These are phyloP conservation scores for Brachionichthys hirsutus DNA, from an alignment of 2,113 vertebrate species.

Conservation along the genomic window DNA sequence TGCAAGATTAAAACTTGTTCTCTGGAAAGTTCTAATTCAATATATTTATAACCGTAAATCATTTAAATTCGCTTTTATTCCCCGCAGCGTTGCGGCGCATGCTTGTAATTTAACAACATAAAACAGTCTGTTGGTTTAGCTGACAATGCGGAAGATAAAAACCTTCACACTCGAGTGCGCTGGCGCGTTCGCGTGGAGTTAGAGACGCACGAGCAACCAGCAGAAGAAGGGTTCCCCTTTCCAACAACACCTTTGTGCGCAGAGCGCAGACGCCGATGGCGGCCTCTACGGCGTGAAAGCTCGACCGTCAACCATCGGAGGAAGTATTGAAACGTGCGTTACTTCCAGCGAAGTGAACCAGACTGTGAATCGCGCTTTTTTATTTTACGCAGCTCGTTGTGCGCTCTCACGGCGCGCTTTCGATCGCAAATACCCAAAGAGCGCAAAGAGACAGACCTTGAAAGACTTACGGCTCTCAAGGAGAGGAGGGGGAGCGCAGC, in stretches of 20 bases:
- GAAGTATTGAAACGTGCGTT: slow-evolving; percentile 5
- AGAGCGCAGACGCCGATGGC: background rate
- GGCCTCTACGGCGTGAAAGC: background rate
- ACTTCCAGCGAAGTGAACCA: slow-evolving; percentile 52
- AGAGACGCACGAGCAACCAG: no score
- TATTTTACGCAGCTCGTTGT: slow-evolving; percentile 1
- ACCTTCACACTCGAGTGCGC: slow-evolving; percentile 11
- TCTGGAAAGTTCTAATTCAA: no score
- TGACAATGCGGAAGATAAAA: slow-evolving; percentile 68
- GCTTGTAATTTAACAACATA: no score
- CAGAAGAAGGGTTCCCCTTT: slow-evolving; percentile 65
- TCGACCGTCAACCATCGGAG: background rate
- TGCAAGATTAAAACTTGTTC: no score
- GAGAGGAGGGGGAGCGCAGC: slow-evolving; percentile 67
- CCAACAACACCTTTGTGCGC: background rate
- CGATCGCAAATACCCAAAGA: slow-evolving; percentile 71
- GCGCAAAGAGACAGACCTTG: slow-evolving; percentile 61
- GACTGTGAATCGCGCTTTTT: slow-evolving; percentile 30
- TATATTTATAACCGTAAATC: no score
- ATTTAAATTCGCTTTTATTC: no score
- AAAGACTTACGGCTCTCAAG: slow-evolving; percentile 60
- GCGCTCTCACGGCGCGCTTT: slow-evolving; percentile 18
- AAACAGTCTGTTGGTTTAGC: slow-evolving; percentile 17
- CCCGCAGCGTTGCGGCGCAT: no score
- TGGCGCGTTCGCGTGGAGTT: slow-evolving; percentile 3